These are phyloP conservation scores for Todus mexicanus DNA, from an alignment of 2,797 vertebrate species.

Conservation along the genomic window DNA sequence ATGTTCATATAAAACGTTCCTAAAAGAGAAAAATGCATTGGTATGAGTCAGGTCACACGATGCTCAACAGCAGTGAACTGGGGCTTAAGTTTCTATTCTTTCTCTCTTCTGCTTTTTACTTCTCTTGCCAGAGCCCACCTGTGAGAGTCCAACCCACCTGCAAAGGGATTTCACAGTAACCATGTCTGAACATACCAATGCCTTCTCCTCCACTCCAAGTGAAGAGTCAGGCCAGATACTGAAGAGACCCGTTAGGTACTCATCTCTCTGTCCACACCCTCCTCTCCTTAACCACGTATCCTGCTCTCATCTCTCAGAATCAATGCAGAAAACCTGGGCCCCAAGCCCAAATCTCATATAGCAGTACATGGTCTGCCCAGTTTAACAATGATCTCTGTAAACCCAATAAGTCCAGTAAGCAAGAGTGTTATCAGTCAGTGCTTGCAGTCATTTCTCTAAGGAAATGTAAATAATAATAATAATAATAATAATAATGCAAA, in stretches of 20 bases:
- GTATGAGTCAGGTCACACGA: neutral
- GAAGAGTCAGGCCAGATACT: neutral
- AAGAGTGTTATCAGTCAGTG: neutral
- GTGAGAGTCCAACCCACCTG: neutral
- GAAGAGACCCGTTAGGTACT: neutral
- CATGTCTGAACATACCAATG: neutral
- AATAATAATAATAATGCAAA: neutral
- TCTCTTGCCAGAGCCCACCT: neutral
- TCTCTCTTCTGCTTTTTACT: neutral
- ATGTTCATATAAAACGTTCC: neutral
- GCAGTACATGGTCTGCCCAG: neutral
- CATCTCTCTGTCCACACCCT: neutral
- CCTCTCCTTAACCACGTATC: neutral
- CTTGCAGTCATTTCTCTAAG: neutral
- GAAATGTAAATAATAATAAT: neutral
- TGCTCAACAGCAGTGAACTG: neutral
- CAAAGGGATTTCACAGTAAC: neutral
- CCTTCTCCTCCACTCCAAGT: neutral
- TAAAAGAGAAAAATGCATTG: neutral
- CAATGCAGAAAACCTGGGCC: neutral
- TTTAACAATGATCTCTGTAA: neutral
- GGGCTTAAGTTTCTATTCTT: neutral
- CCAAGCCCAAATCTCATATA: neutral
- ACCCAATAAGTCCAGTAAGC: neutral
- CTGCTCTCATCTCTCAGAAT: neutral